These are phyloP conservation scores for Crepidodera aurea DNA, from an alignment of 2,888 invertebrate species.

Conservation along the genomic window DNA sequence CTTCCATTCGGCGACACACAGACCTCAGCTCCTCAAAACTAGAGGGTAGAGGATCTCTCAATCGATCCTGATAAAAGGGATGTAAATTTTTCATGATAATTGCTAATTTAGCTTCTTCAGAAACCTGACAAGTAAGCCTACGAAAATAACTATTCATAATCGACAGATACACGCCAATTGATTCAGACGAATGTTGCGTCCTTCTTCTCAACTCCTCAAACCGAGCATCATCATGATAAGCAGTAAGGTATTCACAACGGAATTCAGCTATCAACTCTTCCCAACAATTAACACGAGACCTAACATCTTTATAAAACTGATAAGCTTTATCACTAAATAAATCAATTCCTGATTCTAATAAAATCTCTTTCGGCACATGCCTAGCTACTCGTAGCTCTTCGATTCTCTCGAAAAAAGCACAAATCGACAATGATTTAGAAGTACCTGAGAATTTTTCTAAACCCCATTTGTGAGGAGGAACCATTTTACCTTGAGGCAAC, in stretches of 20 bases:
- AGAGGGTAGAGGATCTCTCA: constrained; percentile 4
- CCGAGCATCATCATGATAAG: too few species aligned
- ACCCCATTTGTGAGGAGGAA: constrained; percentile 20
- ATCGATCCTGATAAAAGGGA: background rate
- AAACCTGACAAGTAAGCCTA: background rate
- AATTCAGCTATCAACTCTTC: background rate
- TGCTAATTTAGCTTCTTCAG: constrained; percentile 2
- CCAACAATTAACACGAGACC: background rate
- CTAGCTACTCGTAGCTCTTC: constrained; percentile 3
- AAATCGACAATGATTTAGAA: background rate
- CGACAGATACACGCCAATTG: too few species aligned
- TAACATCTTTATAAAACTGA: too few species aligned
- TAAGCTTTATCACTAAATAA: background rate
- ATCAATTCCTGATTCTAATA: too few species aligned
- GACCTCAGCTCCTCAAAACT: background rate
- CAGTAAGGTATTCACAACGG: too few species aligned
- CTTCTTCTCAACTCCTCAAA: too few species aligned
- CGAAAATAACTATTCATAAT: too few species aligned
- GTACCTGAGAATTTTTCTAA: constrained; percentile 4
- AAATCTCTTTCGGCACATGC: background rate
- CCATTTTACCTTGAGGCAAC: background rate
- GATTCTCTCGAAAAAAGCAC: constrained; percentile 12
- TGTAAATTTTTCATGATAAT: constrained; percentile 10
- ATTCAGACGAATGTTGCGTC: too few species aligned
- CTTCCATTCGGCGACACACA: constrained; percentile 13